Percentiles rank a stretch among this genome's conserved stretches.
Evolutionary conservation across 2,113 vertebrate species (phyloP).

Genomic region (Balaeniceps rex): DNA sequence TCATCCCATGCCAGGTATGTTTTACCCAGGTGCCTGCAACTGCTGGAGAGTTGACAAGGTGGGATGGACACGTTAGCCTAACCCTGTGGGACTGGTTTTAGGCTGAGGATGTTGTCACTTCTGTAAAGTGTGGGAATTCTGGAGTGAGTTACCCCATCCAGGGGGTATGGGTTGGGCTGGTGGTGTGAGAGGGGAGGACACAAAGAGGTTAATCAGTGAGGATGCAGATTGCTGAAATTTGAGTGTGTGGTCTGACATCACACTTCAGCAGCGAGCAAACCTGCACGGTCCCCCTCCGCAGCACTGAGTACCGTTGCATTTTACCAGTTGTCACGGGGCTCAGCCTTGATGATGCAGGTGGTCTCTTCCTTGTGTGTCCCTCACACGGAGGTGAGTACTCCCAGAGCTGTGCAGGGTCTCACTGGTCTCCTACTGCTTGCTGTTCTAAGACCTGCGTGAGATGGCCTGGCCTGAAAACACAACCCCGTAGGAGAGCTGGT

Average conservation of each 20-base stretch:
- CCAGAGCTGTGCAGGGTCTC: background rate
- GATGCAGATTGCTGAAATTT: background rate
- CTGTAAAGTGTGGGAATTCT: background rate
- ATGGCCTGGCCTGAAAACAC: background rate
- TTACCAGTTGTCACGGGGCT: background rate
- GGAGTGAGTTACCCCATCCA: background rate
- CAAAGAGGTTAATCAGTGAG: background rate
- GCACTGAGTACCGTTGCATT: accelerated
- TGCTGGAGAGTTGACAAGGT: background rate
- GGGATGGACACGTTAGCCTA: background rate
- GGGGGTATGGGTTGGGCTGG: background rate
- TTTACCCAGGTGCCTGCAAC: background rate
- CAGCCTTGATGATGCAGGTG: accelerated
- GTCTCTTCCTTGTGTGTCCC: background rate
- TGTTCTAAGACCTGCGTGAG: background rate
- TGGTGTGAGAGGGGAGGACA: background rate
- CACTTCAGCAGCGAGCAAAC: background rate
- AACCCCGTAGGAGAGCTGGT: background rate
- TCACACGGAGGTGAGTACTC: accelerated
- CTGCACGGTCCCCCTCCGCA: accelerated
- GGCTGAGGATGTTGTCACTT: background rate
- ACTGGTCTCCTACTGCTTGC: background rate
- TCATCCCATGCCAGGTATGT: background rate
- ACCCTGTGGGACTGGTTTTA: background rate
- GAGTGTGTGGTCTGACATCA: background rate